Percentiles rank a stretch among this genome's conserved stretches.
These are phyloP conservation scores for Genyomyrus donnyi DNA, from an alignment of 2,113 vertebrate genomes.

Conservation along the genomic window DNA sequence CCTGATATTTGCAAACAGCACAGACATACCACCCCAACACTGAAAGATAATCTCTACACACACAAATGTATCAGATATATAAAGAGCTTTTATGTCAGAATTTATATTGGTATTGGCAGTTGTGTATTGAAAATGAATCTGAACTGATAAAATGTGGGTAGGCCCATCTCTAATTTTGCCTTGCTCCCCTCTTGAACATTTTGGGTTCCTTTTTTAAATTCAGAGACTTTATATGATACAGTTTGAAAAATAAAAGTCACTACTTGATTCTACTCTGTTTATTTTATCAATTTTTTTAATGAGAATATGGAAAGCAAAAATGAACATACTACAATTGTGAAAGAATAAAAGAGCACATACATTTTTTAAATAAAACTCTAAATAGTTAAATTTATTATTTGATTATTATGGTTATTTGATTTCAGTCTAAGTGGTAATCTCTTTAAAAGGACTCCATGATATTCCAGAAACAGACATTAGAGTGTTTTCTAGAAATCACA, in stretches of 20 bases:
- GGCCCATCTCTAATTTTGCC: too few relatives aligned
- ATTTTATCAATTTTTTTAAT: not conserved
- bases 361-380: too few relatives aligned
- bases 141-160: too few relatives aligned
- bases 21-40: not conserved
- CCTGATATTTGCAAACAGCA: not conserved
- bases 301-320: not conserved
- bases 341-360: not conserved
- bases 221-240: not conserved
- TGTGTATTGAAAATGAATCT: too few relatives aligned
- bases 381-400: not conserved
- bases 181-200: too few relatives aligned
- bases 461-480: not conserved
- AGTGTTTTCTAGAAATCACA: not conserved
- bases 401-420: not conserved
- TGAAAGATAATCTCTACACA: not conserved
- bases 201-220: not conserved
- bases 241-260: not conserved
- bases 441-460: not conserved
- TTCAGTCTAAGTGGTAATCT: not conserved
- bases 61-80: not conserved
- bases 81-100: too few relatives aligned
- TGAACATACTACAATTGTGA: not conserved
- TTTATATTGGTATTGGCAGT: too few relatives aligned
- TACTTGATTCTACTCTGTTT: not conserved